These are phyloP conservation scores for Lepisosteus oculatus DNA, from an alignment of 2,113 vertebrate genomes.

Conservation along the genomic window DNA sequence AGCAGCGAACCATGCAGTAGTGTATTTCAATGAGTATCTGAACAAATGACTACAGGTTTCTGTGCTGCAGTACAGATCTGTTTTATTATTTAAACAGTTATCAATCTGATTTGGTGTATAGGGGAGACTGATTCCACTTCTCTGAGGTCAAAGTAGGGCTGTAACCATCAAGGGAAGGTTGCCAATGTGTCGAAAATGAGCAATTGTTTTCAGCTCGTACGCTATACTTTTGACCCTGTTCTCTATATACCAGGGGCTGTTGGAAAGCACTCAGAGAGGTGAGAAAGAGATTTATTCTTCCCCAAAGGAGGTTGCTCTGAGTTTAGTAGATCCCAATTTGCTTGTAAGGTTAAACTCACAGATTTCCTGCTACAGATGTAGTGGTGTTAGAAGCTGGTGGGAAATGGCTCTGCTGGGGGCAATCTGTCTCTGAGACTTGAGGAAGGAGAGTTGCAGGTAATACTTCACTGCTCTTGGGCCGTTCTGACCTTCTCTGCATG, in stretches of 20 bases:
- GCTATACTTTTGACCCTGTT: slow-evolving; percentile 68
- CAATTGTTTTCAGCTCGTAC: slow-evolving; percentile 65
- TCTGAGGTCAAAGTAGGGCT: neutral
- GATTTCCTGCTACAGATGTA: slow-evolving; percentile 83
- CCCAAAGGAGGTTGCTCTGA: slow-evolving; percentile 57
- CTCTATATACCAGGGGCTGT: slow-evolving; percentile 66
- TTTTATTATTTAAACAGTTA: slow-evolving; percentile 2
- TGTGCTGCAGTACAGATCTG: neutral
- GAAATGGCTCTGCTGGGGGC: slow-evolving; percentile 41
- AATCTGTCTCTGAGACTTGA: slow-evolving; percentile 36
- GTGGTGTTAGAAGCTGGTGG: slow-evolving; percentile 71
- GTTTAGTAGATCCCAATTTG: slow-evolving; percentile 55
- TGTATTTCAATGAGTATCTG: slow-evolving; percentile 14
- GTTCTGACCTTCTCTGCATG: neutral
- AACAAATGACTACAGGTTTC: neutral
- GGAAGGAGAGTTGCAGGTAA: neutral
- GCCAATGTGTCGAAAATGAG: slow-evolving; percentile 71
- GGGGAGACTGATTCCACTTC: neutral
- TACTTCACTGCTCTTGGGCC: neutral
- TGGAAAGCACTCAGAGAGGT: slow-evolving; percentile 70
- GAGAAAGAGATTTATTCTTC: slow-evolving; percentile 82
- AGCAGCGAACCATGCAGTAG: slow-evolving; percentile 25
- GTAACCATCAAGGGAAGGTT: slow-evolving; percentile 50
- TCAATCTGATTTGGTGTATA: neutral
- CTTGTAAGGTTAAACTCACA: slow-evolving; percentile 87